phyloP scores from a whole-genome alignment of 2,888 invertebrate species.

The Diplazon laetatorius region DNA sequence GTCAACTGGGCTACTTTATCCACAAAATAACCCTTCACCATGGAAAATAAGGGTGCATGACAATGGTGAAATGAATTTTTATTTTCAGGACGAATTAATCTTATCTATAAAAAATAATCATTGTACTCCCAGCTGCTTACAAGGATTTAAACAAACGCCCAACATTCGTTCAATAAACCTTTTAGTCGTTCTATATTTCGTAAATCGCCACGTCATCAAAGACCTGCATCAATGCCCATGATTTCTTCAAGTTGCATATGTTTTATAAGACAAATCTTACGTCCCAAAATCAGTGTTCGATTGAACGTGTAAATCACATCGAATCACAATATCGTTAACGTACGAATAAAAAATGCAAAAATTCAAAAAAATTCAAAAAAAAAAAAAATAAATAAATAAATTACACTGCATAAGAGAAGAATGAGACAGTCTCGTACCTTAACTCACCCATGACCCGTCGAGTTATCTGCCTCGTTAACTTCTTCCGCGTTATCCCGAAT shows the following conservation, averaged over 20 bases:
- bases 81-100: too few species aligned
- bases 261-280: too few species aligned
- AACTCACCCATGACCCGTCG: constrained; percentile 64
- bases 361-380: too few species aligned
- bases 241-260: background rate
- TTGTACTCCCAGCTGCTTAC: background rate
- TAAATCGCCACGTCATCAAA: background rate
- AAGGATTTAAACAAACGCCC: background rate
- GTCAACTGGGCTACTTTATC: too few species aligned
- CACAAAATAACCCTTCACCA: too few species aligned
- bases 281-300: too few species aligned
- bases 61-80: too few species aligned
- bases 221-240: background rate
- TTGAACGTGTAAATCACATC: background rate
- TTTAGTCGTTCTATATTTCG: background rate
- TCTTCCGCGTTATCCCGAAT: constrained; percentile 64
- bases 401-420: constrained; percentile 7
- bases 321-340: constrained; percentile 24
- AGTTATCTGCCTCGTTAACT: constrained; percentile 60
- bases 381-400: background rate
- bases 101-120: background rate
- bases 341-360: background rate
- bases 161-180: background rate
- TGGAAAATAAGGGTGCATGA: too few species aligned
- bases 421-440: constrained; percentile 50